A percentile compares a stretch with the other conserved stretches of the same genome.
These are phyloP conservation scores for Oophaga sylvatica DNA, from an alignment of 2,797 vertebrate genomes.

Conservation along the genomic window DNA sequence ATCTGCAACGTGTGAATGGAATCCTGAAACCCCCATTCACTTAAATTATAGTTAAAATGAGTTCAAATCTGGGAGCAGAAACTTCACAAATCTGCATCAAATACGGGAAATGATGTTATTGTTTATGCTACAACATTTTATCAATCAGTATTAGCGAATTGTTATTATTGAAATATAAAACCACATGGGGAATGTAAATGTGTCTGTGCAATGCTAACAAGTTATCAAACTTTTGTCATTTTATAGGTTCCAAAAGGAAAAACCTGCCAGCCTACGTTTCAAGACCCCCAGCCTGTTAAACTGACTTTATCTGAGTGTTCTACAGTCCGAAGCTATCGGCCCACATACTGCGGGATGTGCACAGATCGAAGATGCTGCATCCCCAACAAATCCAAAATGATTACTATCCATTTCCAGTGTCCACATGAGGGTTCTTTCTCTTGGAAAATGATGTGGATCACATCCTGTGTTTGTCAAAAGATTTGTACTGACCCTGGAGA, in stretches of 20 bases:
- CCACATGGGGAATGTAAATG: background rate
- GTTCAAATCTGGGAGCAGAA: too few relatives aligned
- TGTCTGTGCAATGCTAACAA: background rate
- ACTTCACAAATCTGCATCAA: too few relatives aligned
- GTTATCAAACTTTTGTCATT: constrained; percentile 10
- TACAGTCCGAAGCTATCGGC: constrained; percentile 83
- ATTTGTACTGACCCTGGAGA: constrained; percentile 84
- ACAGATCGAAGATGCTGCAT: constrained; percentile 89
- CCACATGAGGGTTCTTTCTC: constrained; percentile 77
- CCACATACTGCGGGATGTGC: constrained; percentile 89
- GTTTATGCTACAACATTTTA: too few relatives aligned
- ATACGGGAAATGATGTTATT: too few relatives aligned
- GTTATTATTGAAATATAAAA: too few relatives aligned
- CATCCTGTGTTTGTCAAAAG: constrained; percentile 90
- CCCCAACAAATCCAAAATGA: constrained; percentile 86
- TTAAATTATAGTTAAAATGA: too few relatives aligned
- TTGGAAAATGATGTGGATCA: constrained; percentile 98
- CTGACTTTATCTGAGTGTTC: constrained; percentile 87
- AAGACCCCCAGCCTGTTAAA: constrained; percentile 83
- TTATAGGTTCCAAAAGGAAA: constrained; percentile 87
- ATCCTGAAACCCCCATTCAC: too few relatives aligned
- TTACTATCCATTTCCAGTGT: constrained; percentile 87
- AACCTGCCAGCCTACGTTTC: constrained; percentile 87
- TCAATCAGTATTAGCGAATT: too few relatives aligned
- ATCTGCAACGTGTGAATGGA: too few relatives aligned